These are phyloP conservation scores for Dasysyrphus tricinctus DNA, from an alignment of 2,888 invertebrate species.

Conservation along the genomic window DNA sequence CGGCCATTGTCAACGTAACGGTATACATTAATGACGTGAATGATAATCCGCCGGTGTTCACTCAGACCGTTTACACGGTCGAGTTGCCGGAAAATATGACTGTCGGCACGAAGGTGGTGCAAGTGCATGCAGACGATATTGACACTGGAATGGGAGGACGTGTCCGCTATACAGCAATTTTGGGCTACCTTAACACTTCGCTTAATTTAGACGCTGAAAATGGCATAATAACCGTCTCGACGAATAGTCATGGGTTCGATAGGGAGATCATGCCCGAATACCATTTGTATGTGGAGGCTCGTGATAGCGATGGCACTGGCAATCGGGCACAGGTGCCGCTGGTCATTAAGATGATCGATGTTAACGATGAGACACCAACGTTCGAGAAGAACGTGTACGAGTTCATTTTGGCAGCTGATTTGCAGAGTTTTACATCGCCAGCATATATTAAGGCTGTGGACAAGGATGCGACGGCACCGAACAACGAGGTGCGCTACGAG, in stretches of 20 bases:
- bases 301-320: conserved; percentile 93
- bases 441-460: conserved; percentile 93
- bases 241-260: conserved; percentile 90
- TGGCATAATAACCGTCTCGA: conserved; percentile 92
- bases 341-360: conserved; percentile 89
- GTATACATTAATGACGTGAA: conserved; percentile 93
- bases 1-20: conserved; percentile 89
- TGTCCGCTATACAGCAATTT: conserved; percentile 90
- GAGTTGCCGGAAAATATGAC: conserved; percentile 92
- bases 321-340: conserved; percentile 89
- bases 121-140: conserved; percentile 91
- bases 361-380: conserved; percentile 93
- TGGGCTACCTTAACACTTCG: conserved; percentile 91
- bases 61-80: conserved; percentile 88
- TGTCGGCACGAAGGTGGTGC: conserved; percentile 88
- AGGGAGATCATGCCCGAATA: conserved; percentile 91
- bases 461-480: conserved; percentile 92
- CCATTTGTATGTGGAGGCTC: conserved; percentile 92
- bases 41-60: conserved; percentile 93
- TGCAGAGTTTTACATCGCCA: conserved; percentile 89
- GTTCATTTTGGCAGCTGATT: conserved; percentile 90
- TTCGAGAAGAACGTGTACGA: conserved; percentile 92
- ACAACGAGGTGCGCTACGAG: conserved; percentile 93
- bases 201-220: conserved; percentile 90
- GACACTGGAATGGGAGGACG: conserved; percentile 91